phyloP scores from a whole-genome alignment of 2,888 invertebrate genomes.

The Allophyes oxyacanthae region DNA sequence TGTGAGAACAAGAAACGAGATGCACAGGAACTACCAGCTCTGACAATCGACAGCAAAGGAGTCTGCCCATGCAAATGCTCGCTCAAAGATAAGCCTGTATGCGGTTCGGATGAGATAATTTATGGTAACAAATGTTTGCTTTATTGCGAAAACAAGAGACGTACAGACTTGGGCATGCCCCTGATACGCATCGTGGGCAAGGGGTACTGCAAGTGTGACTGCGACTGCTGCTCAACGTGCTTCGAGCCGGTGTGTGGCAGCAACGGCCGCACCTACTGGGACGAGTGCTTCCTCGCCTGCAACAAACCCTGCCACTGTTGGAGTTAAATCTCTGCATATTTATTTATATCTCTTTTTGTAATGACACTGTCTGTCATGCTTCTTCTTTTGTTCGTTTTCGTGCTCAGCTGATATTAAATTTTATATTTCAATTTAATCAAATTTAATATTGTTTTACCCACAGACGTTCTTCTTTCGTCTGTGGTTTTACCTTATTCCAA shows the following conservation, averaged over 20 bases:
- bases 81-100: conserved; percentile 52
- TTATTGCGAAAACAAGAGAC: conserved; percentile 57
- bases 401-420: no score
- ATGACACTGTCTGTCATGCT: no score
- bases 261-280: conserved; percentile 60
- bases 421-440: no score
- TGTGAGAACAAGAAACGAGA: conserved; percentile 55
- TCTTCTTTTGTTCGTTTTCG: no score
- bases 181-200: conserved; percentile 15
- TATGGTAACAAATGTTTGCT: conserved; percentile 60
- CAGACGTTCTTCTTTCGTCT: no score
- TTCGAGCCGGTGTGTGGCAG: conserved; percentile 62
- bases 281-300: conserved; percentile 31
- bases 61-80: conserved; percentile 59
- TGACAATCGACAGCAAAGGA: conserved; percentile 46
- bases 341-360: no score
- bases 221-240: conserved; percentile 37
- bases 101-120: conserved; percentile 57
- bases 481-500: no score
- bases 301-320: conserved; percentile 53
- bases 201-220: conserved; percentile 21
- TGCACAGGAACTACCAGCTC: not conserved
- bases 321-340: no score
- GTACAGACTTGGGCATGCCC: conserved; percentile 9
- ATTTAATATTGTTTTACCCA: no score